Conservation (phyloP, 2,888 invertebrate genomes). For the Spisula subtruncata region DNA sequence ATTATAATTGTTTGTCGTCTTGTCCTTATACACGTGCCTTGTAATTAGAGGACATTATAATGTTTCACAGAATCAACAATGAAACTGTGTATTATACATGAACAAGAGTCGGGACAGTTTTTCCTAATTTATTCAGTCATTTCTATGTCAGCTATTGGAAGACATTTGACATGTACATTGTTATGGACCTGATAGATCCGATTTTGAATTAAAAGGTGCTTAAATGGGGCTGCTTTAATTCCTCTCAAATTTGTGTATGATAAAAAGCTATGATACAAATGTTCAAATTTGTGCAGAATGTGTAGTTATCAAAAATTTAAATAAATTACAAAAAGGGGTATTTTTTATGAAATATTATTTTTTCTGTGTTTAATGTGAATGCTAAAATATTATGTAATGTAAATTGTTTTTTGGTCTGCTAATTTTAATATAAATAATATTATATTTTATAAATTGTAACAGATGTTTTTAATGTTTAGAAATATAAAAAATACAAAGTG, state of each 20-base stretch:
- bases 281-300: neutral
- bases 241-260: neutral
- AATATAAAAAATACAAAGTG: too few relatives aligned
- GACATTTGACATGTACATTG: neutral
- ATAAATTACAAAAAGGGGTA: neutral
- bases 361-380: neutral
- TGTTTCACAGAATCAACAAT: neutral
- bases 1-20: neutral
- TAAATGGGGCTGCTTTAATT: neutral
- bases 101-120: neutral
- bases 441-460: too few relatives aligned
- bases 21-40: neutral
- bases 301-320: neutral
- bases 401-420: too few relatives aligned
- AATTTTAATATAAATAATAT: too few relatives aligned
- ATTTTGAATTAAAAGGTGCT: neutral
- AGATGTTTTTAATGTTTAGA: too few relatives aligned
- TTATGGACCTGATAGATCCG: neutral
- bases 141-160: neutral
- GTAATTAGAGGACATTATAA: slow-evolving; percentile 7
- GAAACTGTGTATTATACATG: neutral
- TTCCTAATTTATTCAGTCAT: slow-evolving; percentile 1
- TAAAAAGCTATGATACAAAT: neutral
- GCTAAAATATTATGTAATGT: neutral
- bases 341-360: neutral